Base-by-base conservation (phyloP, 1,140 invertebrate genomes). In the Matsumurasca onukii region DNA sequence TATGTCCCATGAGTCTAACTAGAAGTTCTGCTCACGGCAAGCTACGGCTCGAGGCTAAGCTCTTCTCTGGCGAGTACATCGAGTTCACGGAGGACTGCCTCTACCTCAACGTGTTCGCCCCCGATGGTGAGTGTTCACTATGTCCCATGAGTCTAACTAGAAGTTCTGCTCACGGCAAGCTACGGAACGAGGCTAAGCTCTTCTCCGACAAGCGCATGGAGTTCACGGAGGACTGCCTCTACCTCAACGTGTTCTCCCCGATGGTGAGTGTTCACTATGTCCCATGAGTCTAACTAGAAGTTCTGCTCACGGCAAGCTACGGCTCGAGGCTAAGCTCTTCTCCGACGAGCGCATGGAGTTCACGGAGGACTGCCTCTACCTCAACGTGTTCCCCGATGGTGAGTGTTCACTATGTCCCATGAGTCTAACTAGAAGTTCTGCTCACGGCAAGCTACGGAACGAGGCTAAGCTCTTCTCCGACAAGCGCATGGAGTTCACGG, bases 351-450 rank as follows among this genome's bases (percentile, higher is more conserved):
- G 63, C 25, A 31, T 75, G 25, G 31, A 68, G 15, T 84, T 84
- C 71, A 87, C 83, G 67, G 91, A 93, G 73, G 89, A 93, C 75
- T 93, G 91, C 75, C 80, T 92, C 3, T 89, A 88, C 75, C 77
- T 93, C 15, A 92, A 93, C 73, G 84, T 93, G 57, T 92, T 87
- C 76, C 91, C 91, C n/a, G 86, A 90, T 76, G 89, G 91, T 92
- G 75, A 85, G 84, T 79, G 63, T 20, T n/a, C n/a, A n/a, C n/a
- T n/a, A n/a, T n/a, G n/a, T n/a, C n/a, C n/a, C n/a, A n/a, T n/a
- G n/a, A n/a, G n/a, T n/a, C n/a, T n/a, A n/a, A n/a, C n/a, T n/a
- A n/a, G n/a, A n/a, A n/a, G n/a, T n/a, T n/a, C n/a, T n/a, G n/a
- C n/a, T n/a, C 73, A 77, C 20, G 77, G 81, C 67, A 69, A 76